phyloP scores from a whole-genome alignment of 2,888 invertebrate species.

The Meganola albula region DNA sequence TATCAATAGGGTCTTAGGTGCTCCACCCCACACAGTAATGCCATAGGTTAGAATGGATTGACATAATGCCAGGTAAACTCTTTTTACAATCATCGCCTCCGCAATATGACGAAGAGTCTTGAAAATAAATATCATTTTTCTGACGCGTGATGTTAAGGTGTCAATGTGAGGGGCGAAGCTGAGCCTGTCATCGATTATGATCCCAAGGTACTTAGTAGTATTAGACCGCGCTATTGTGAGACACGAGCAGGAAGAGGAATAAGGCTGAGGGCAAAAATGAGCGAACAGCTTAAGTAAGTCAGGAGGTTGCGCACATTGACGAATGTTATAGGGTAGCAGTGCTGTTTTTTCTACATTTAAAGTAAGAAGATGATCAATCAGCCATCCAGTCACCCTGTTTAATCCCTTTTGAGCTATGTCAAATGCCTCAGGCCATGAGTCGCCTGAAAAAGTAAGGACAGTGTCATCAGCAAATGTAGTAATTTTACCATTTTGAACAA shows the following conservation, averaged over 20 bases:
- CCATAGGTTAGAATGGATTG: not conserved
- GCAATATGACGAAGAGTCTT: not conserved
- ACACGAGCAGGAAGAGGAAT: no score
- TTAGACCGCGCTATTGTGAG: not conserved
- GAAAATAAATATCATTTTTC: not conserved
- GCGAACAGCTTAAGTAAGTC: no score
- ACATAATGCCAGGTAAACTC: conserved; percentile 1
- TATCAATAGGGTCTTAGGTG: not conserved
- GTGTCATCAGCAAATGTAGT: not conserved
- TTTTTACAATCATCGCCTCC: not conserved
- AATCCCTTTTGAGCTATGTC: not conserved
- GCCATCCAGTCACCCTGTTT: not conserved
- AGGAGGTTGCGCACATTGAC: no score
- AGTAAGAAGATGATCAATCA: not conserved
- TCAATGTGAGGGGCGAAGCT: not conserved
- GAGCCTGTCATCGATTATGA: not conserved
- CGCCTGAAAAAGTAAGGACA: not conserved
- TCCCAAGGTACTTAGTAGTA: not conserved
- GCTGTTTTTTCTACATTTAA: not conserved
- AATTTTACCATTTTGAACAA: not conserved
- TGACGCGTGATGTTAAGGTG: not conserved
- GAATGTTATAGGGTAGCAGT: not conserved
- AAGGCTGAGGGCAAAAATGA: no score
- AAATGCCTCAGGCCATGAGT: not conserved
- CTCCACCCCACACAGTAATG: conserved; percentile 1